Percentiles rank a stretch among this genome's conserved stretches.
These are phyloP conservation scores for Atherix ibis DNA, from an alignment of 2,888 invertebrate species.

Conservation along the genomic window DNA sequence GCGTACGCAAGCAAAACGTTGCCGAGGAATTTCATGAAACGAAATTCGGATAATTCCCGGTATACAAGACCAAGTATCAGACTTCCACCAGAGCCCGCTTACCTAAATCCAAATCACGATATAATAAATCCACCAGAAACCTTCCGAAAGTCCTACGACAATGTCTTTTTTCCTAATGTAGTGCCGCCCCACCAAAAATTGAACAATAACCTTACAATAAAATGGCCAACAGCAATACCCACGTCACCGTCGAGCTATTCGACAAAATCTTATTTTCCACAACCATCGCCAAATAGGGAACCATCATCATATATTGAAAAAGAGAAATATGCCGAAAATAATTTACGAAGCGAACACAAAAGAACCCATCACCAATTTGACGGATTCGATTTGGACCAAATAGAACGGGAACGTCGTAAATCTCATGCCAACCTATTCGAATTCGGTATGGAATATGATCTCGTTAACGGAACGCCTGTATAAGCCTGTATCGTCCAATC, in stretches of 20 bases:
- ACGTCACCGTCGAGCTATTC: conserved; percentile 28
- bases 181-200: conserved; percentile 4
- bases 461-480: conserved; percentile 30
- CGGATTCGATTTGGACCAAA: conserved; percentile 29
- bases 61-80: no score
- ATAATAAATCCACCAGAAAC: neutral
- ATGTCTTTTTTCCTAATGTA: conserved; percentile 7
- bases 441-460: conserved; percentile 19
- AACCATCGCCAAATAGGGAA: neutral
- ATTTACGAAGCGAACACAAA: conserved; percentile 23
- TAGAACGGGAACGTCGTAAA: conserved; percentile 29
- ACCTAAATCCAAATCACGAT: conserved; percentile 9
- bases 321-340: conserved; percentile 15
- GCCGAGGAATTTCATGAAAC: conserved; percentile 27
- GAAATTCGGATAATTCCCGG: conserved; percentile 16
- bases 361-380: conserved; percentile 19
- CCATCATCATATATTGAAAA: no score
- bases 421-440: conserved; percentile 31
- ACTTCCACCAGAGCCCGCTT: conserved; percentile 17
- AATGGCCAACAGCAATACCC: conserved; percentile 30
- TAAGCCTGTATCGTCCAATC: no score
- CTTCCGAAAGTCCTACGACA: conserved; percentile 19
- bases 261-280: conserved; percentile 14
- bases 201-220: conserved; percentile 16
- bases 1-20: conserved; percentile 27